A percentile compares a stretch with the other conserved stretches of the same genome.
Evolutionary conservation across 2,113 vertebrate genomes (phyloP).

Genomic region (Rhea americana): DNA sequence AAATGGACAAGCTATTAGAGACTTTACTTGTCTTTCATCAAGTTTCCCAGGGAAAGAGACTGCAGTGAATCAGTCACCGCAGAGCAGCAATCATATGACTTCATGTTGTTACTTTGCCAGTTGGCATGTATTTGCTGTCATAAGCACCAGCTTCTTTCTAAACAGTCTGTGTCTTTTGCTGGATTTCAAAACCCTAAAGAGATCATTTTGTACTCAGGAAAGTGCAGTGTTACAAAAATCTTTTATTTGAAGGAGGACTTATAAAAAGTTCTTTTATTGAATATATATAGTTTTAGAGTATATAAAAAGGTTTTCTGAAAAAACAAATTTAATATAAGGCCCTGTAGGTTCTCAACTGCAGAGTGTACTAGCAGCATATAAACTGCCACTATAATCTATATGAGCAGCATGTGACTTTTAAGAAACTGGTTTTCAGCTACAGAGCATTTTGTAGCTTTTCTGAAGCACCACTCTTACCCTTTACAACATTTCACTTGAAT

Average conservation of each 20-base stretch:
- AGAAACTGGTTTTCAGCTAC: neutral
- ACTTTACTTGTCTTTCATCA: neutral
- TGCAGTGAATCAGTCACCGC: neutral
- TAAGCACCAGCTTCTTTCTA: neutral
- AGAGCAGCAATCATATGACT: accelerated
- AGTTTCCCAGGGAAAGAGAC: neutral
- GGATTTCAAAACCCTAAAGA: neutral
- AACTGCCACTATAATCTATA: neutral
- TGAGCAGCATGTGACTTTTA: neutral
- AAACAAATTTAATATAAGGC: neutral
- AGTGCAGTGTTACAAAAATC: neutral
- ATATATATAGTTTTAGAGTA: neutral
- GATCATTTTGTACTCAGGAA: neutral
- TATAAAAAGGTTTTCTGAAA: neutral
- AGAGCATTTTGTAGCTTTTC: neutral
- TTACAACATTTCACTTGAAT: neutral
- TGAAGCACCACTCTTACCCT: neutral
- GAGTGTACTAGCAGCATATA: neutral
- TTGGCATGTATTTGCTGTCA: accelerated
- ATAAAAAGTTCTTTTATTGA: neutral
- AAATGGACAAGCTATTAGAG: neutral
- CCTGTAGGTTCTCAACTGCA: neutral
- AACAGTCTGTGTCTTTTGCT: neutral
- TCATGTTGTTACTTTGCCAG: neutral
- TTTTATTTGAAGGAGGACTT: neutral